These are phyloP conservation scores for Dicrostonyx torquatus DNA, from an alignment of 2,797 vertebrate genomes.

Conservation along the genomic window DNA sequence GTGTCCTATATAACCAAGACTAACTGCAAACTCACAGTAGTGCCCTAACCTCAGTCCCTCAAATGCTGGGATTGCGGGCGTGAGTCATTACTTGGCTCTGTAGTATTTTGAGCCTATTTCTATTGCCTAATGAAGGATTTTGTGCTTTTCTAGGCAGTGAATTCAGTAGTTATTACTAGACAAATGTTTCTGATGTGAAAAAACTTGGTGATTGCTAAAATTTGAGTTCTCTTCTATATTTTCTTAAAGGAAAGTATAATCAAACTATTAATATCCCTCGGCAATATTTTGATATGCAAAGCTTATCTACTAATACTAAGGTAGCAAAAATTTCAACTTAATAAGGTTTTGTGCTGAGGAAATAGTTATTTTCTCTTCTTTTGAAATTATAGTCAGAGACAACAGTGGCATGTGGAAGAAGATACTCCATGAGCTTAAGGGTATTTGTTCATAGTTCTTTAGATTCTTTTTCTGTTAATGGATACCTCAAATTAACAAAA, in stretches of 20 bases:
- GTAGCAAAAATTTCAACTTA: not conserved
- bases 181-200: not conserved
- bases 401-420: not conserved
- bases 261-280: slow-evolving; percentile 1
- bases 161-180: not conserved
- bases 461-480: not conserved
- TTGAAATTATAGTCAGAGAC: not conserved
- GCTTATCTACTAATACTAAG: not conserved
- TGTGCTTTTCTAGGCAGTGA: not conserved
- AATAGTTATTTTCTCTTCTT: not conserved
- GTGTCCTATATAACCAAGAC: not conserved
- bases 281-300: slow-evolving; percentile 5
- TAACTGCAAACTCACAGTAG: not conserved
- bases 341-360: not conserved
- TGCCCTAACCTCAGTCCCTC: too few species aligned
- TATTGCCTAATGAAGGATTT: not conserved
- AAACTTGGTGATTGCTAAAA: not conserved
- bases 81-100: not conserved
- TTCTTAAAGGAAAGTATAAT: not conserved
- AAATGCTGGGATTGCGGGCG: not conserved
- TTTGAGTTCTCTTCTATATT: not conserved
- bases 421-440: not conserved
- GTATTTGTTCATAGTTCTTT: not conserved
- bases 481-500: not conserved
- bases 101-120: not conserved